Base-by-base conservation (phyloP, 2,113 vertebrate genomes). In the Leptosomus discolor region DNA sequence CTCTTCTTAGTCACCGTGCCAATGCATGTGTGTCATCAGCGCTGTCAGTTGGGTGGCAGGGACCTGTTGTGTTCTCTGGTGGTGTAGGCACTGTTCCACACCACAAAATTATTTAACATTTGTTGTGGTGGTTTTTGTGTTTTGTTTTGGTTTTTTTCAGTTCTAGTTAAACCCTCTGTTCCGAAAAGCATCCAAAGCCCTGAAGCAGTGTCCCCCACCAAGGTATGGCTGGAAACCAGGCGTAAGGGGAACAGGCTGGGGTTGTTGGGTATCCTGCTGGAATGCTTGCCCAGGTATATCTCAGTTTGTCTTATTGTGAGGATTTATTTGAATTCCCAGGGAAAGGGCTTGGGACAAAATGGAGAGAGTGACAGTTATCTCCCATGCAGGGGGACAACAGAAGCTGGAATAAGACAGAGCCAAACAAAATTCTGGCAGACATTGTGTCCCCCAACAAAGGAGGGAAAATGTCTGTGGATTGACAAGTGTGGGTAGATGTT, bases 151-250 rank as follows among this genome's bases (percentile, higher is more conserved):
- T 51, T 80, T 56, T 32, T 6, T 34, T 63, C 22, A 32, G 21
- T 96, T 93, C 64, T 69, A 98, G 98, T 86, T 91, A 96, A 85
- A 74, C 45, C 92, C 2, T 9, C 34, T 15, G 70, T 32, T 85
- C 32, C 27, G 0, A 89, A 94, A 53, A 61, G 39, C 6, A 30
- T 56, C 71, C 58, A 19, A 10, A n/a, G 34, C 7, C 32, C 12
- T 65, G 50, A 76, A 1, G 46, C 27, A 13, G 27, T 88, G 11
- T 98, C 97, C 15, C 97, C 96, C 1, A 64, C 57, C 56, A 97
- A 94, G 98, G 98, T 98, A 95, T 23, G 94, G 36, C 37, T n/a
- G 36, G 13, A 58, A 94, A 65, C 8, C 27, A 60, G 43, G 18
- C 32, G 30, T 19, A 5, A 81, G 13, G 5, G 43, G 17, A 46